Evolutionary conservation across 1,140 invertebrate genomes (phyloP).

Genomic region (Papilio xuthus): DNA sequence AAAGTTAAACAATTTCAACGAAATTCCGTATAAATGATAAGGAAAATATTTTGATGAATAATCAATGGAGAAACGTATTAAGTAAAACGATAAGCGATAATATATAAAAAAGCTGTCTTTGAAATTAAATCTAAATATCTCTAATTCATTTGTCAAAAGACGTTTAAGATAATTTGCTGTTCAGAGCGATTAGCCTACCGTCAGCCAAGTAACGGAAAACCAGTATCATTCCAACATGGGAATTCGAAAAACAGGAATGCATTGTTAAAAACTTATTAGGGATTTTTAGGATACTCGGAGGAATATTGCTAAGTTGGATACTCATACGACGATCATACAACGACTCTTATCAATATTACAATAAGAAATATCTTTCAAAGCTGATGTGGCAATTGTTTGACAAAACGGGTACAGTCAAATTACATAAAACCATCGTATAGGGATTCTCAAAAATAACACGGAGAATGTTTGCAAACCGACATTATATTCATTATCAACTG

Average conservation of each 20-base stretch:
- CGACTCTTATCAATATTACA: too few species aligned
- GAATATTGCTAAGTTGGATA: neutral
- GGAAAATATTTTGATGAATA: conserved; percentile 20
- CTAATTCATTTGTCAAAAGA: neutral
- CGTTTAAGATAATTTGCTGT: neutral
- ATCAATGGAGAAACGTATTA: conserved; percentile 28
- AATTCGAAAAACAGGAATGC: neutral
- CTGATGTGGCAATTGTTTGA: neutral
- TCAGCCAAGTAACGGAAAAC: neutral
- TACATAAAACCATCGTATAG: conserved; percentile 63
- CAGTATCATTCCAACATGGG: neutral
- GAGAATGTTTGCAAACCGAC: conserved; percentile 57
- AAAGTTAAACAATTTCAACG: conserved; percentile 35
- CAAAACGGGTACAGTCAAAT: conserved; percentile 48
- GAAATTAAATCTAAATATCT: conserved; percentile 1
- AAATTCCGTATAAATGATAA: conserved; percentile 30
- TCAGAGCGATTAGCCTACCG: neutral
- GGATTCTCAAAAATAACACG: conserved; percentile 73
- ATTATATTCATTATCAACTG: conserved; percentile 42
- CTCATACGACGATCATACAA: neutral
- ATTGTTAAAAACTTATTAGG: neutral
- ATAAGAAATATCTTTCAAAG: neutral
- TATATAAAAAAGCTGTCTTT: too few species aligned
- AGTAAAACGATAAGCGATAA: conserved; percentile 2
- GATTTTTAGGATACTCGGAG: neutral